Conservation (phyloP, 2,113 vertebrate genomes). For the Coptodon rendalli region DNA sequence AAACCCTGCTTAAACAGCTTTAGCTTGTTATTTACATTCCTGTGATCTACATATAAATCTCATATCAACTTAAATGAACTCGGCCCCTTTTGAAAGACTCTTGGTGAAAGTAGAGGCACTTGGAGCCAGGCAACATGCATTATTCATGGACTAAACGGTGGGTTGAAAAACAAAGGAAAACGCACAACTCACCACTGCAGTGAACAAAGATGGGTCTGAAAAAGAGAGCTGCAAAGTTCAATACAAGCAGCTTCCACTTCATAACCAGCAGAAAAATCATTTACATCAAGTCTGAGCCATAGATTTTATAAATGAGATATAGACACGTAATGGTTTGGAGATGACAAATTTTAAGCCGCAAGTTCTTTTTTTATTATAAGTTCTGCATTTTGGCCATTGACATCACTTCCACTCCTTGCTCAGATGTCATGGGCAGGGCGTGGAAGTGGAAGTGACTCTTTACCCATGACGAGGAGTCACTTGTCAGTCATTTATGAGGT, state of each 20-base stretch:
- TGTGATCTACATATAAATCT: not conserved
- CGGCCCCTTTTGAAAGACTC: not conserved
- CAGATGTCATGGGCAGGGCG: accelerated
- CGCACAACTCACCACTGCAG: not conserved
- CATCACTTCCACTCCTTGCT: not conserved
- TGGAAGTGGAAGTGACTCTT: not conserved
- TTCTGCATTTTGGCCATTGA: not conserved
- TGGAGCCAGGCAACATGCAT: not conserved
- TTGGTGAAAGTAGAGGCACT: not conserved
- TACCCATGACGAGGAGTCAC: not conserved
- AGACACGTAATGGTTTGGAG: not conserved
- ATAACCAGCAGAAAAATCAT: not conserved
- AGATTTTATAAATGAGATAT: not conserved
- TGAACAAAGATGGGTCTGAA: not conserved
- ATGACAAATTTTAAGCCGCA: not conserved
- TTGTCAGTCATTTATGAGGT: not conserved
- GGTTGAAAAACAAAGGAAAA: not conserved
- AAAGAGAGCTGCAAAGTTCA: not conserved
- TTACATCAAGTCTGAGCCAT: not conserved
- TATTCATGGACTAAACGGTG: not conserved
- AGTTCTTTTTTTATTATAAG: not conserved
- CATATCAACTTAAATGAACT: not conserved
- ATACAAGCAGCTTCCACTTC: not conserved
- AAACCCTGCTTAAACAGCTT: not conserved
- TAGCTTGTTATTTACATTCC: not conserved